Percentiles rank a stretch among this genome's conserved stretches.
Evolutionary conservation across 2,797 vertebrate species (phyloP).

Genomic region (Leptatherina wallacei): DNA sequence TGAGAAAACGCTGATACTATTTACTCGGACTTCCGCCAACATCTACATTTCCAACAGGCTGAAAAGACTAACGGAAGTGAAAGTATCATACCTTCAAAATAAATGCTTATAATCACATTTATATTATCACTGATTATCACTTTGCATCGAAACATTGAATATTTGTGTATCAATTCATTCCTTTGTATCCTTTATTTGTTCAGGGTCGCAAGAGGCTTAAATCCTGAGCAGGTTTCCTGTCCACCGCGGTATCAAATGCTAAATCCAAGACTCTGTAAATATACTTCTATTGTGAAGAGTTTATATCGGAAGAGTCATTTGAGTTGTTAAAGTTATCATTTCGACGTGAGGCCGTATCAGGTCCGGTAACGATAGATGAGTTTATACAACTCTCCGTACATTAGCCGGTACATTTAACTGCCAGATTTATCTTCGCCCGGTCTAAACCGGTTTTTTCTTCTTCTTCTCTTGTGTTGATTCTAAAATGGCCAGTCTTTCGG

Average conservation of each 20-base stretch:
- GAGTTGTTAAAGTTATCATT: neutral
- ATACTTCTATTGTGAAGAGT: constrained; percentile 40
- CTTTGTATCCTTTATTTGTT: neutral
- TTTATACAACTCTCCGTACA: neutral
- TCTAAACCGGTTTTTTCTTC: neutral
- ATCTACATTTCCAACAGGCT: constrained; percentile 2
- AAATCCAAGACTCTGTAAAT: neutral
- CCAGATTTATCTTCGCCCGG: accelerated
- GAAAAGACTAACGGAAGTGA: neutral
- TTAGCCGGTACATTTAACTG: neutral
- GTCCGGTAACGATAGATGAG: neutral
- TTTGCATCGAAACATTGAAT: neutral
- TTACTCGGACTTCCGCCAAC: constrained; percentile 13
- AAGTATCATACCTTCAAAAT: constrained; percentile 6
- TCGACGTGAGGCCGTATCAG: neutral
- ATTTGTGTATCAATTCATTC: neutral
- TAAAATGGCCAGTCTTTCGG: constrained; percentile 17
- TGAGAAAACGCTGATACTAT: neutral
- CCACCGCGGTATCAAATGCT: neutral
- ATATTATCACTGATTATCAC: neutral
- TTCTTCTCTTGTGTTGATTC: neutral
- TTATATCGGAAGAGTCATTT: neutral
- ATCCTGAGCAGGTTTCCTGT: neutral
- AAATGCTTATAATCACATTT: neutral
- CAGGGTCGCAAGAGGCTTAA: neutral